Evolutionary conservation across 2,797 vertebrate species (phyloP).

Genomic region (Gallinago solitaria): DNA sequence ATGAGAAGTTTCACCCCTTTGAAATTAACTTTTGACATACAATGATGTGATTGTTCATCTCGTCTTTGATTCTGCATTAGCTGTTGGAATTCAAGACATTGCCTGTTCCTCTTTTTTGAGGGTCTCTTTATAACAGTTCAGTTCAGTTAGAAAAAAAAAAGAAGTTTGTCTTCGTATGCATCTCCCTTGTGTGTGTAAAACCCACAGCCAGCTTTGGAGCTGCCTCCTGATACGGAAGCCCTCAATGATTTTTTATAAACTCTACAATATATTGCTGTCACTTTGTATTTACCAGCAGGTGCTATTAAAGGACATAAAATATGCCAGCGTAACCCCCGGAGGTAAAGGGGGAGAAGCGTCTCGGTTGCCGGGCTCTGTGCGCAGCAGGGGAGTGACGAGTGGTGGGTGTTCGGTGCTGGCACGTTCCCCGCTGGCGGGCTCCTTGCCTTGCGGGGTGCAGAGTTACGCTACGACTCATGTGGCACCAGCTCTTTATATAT

Average conservation of each 20-base stretch:
- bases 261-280: not conserved
- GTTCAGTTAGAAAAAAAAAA: not conserved
- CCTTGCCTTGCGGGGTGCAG: not conserved
- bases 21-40: not conserved
- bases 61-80: not conserved
- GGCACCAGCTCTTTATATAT: not conserved
- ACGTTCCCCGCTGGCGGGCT: slow-evolving; percentile 42
- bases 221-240: not conserved
- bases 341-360: not conserved
- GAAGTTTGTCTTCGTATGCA: not conserved
- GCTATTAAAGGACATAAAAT: slow-evolving; percentile 29
- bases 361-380: not conserved
- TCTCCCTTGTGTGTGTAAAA: not conserved
- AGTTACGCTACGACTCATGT: not conserved
- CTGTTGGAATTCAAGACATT: not conserved
- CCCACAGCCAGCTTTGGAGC: not conserved
- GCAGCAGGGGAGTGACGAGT: slow-evolving; percentile 2
- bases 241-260: not conserved
- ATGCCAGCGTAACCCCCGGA: not conserved
- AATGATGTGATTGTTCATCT: not conserved
- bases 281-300: not conserved
- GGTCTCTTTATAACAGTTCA: not conserved
- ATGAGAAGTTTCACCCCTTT: not conserved
- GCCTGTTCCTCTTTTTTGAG: not conserved
- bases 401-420: slow-evolving; percentile 38